Conservation (phyloP, 37 sponge, comb jelly and placozoan genomes). For the Chondrilla cf. caribensis region DNA sequence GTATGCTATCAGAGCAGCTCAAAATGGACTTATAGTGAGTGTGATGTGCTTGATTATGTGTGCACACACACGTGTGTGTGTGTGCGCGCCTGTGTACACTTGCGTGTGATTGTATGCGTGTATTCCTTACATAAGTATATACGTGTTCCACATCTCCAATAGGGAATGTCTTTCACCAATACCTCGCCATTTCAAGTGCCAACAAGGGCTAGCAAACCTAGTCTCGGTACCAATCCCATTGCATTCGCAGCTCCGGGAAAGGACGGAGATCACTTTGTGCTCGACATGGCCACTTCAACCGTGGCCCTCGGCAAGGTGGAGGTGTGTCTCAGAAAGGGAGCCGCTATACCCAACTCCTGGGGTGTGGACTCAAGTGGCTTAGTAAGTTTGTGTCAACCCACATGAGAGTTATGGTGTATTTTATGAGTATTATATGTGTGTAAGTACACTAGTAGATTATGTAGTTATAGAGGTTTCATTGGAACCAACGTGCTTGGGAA, state of each 20-base stretch:
- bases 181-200: conserved; percentile 82
- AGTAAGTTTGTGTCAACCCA: conserved; percentile 6
- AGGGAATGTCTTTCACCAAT: conserved; percentile 87
- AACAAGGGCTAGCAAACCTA: conserved; percentile 65
- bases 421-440: too few relatives aligned
- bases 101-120: too few relatives aligned
- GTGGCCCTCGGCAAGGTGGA: conserved; percentile 91
- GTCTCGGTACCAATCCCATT: conserved; percentile 86
- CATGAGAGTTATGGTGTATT: too few relatives aligned
- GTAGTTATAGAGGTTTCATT: too few relatives aligned
- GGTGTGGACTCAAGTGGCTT: conserved; percentile 63
- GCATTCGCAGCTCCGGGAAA: conserved; percentile 79
- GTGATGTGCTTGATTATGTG: neutral
- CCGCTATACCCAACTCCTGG: conserved; percentile 76
- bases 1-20: conserved; percentile 74
- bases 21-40: conserved; percentile 81
- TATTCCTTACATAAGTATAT: too few relatives aligned
- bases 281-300: conserved; percentile 92
- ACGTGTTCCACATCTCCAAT: neutral
- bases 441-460: too few relatives aligned
- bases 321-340: conserved; percentile 63
- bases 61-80: neutral
- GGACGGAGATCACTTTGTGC: conserved; percentile 71
- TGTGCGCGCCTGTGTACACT: too few relatives aligned
- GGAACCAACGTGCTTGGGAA: too few relatives aligned